phyloP scores from a whole-genome alignment of 2,888 invertebrate genomes.

The Hypselothyrea guttata region DNA sequence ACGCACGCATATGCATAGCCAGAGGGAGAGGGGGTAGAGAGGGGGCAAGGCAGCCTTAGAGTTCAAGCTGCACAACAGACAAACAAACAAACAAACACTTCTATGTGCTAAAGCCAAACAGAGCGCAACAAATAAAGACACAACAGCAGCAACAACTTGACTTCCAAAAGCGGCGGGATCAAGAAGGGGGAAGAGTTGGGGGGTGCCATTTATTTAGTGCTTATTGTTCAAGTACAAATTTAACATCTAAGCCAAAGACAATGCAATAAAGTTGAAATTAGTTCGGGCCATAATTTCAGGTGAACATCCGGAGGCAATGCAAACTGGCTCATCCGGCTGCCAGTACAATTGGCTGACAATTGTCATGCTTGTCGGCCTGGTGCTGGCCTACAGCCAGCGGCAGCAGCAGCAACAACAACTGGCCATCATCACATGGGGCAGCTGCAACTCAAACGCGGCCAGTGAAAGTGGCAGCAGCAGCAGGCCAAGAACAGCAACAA shows the following conservation, averaged over 20 bases:
- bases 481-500: slow-evolving; percentile 18
- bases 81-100: slow-evolving; percentile 36
- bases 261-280: slow-evolving; percentile 82
- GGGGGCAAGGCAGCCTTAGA: too few species aligned
- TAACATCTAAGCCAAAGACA: slow-evolving; percentile 76
- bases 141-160: slow-evolving; percentile 32
- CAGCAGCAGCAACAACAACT: slow-evolving; percentile 43
- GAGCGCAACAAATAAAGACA: slow-evolving; percentile 75
- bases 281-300: slow-evolving; percentile 83
- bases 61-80: neutral
- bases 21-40: neutral
- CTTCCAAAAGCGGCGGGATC: slow-evolving; percentile 28
- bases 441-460: slow-evolving; percentile 36
- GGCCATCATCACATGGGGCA: slow-evolving; percentile 37
- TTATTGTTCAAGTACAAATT: slow-evolving; percentile 56
- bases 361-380: slow-evolving; percentile 74
- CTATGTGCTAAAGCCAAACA: slow-evolving; percentile 60
- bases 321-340: slow-evolving; percentile 83
- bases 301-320: slow-evolving; percentile 83
- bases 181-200: slow-evolving; percentile 6
- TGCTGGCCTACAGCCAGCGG: slow-evolving; percentile 74
- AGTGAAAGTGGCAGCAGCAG: slow-evolving; percentile 43
- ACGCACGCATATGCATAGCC: slow-evolving; percentile 25
- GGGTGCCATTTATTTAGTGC: slow-evolving; percentile 35
- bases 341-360: slow-evolving; percentile 82